phyloP scores from a whole-genome alignment of 1,140 invertebrate genomes.

The Drosophila ambigua region DNA sequence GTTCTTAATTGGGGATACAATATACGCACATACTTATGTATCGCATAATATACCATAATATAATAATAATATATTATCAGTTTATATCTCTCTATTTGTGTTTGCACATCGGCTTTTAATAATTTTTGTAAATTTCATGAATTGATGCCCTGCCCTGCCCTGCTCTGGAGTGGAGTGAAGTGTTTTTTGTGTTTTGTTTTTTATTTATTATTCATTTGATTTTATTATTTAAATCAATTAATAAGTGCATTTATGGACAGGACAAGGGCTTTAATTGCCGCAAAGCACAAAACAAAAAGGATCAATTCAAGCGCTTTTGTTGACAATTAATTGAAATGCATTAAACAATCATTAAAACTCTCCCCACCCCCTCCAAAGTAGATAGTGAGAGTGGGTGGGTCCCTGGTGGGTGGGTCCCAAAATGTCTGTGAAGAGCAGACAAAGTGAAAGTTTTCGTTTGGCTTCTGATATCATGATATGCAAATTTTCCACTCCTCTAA shows the following conservation, averaged over 20 bases:
- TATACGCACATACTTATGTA: background rate
- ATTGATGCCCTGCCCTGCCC: constrained; percentile 33
- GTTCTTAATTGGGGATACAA: constrained; percentile 59
- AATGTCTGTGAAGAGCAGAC: constrained; percentile 12
- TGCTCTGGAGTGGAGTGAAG: background rate
- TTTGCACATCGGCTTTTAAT: constrained; percentile 32
- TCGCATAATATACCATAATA: constrained; percentile 28
- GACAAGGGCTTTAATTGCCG: constrained; percentile 61
- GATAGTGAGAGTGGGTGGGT: no score
- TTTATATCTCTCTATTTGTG: background rate
- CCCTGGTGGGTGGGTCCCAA: no score
- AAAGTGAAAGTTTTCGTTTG: constrained; percentile 57
- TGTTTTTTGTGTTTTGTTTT: constrained; percentile 16
- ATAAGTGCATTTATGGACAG: constrained; percentile 73
- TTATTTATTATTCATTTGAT: constrained; percentile 7
- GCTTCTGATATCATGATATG: constrained; percentile 74
- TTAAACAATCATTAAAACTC: constrained; percentile 71
- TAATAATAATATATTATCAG: constrained; percentile 15
- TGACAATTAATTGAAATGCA: constrained; percentile 43
- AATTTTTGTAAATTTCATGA: constrained; percentile 58
- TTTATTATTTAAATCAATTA: constrained; percentile 48
- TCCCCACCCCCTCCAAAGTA: no score
- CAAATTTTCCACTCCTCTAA: constrained; percentile 52
- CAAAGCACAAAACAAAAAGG: constrained; percentile 54
- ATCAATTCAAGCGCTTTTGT: constrained; percentile 59